Base-by-base conservation (phyloP, 2,888 invertebrate species). In the Labia minor region DNA sequence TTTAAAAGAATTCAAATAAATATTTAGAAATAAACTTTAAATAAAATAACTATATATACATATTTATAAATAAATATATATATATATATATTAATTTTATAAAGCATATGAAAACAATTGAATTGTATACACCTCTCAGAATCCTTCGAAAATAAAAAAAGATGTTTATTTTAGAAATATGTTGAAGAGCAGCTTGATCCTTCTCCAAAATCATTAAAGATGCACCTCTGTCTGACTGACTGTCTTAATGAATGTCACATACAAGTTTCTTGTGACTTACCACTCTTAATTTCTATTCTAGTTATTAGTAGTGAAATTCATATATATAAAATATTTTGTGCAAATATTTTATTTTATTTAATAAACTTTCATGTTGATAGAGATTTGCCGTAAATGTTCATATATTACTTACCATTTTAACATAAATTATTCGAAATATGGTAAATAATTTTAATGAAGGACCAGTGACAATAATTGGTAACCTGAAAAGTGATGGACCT, bases 121-220 rank as follows among this genome's bases (percentile, higher is more conserved):
- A 26, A 26, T 26, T 26, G 3, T 6, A 6, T 6, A 26, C 3
- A 16, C 16, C 49, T 49, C 49, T 49, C 49, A 49, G 49, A 49
- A 8, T 14, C 49, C 49, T 49, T 49, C 49, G 16, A 49, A 4
- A 49, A 8, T 14, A n/a, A 49, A 11, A 49, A 49, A 49, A 49
- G n/a, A 16, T 49, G 26, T 49, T 8, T 49, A 49, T 49, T 16
- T 8, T 49, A 8, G 4, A 8, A n/a, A 8, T 49, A 49, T 49
- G 49, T 8, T 49, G 49, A 49, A n/a, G 49, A 49, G 49, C 49
- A 49, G 49, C 49, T 49, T 49, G 49, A 49, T 49, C 49, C 49
- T n/a, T 49, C 14, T 49, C 49, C 49, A 49, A 49, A 49, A n/a
- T 14, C 3, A 10, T 3, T 49, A 26, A 49, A 49, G 49, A 49